Percentiles rank a stretch among this genome's conserved stretches.
Evolutionary conservation across 92 coral and sea anemone species (phyloP).

Genomic region (Isaurus tuberculatus): DNA sequence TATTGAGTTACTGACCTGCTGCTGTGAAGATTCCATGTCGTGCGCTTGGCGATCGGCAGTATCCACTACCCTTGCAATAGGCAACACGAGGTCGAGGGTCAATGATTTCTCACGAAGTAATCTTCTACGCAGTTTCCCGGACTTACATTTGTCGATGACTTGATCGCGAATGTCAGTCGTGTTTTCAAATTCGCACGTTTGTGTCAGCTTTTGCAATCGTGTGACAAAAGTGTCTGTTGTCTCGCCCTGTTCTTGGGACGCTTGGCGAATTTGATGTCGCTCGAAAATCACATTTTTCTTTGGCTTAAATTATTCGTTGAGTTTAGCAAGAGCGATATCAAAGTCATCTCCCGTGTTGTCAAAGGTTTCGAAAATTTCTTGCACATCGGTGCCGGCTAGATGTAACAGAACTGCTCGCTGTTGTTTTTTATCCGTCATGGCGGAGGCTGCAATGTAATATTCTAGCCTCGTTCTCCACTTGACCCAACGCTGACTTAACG

Average conservation of each 20-base stretch:
- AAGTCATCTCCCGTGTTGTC: conserved; percentile 35
- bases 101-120: not conserved
- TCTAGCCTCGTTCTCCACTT: conserved; percentile 10
- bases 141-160: not conserved
- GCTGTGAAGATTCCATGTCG: not conserved
- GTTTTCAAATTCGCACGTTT: conserved; percentile 1
- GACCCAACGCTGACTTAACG: not conserved
- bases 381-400: conserved; percentile 37
- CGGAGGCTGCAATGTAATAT: conserved; percentile 22
- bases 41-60: conserved; percentile 11
- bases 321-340: conserved; percentile 16
- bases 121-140: not conserved
- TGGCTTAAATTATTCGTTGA: conserved; percentile 3
- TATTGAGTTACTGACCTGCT: not conserved
- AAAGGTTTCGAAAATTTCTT: conserved; percentile 19
- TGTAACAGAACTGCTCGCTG: conserved; percentile 39
- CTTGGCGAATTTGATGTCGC: not conserved
- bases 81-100: not conserved
- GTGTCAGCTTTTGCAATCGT: not conserved
- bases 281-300: not conserved
- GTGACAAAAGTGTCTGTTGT: not conserved
- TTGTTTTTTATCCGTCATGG: conserved; percentile 41
- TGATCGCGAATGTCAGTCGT: not conserved
- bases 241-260: not conserved
- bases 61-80: conserved; percentile 15